phyloP scores from a whole-genome alignment of 2,113 vertebrate genomes.

The Phrynosoma platyrhinos region DNA sequence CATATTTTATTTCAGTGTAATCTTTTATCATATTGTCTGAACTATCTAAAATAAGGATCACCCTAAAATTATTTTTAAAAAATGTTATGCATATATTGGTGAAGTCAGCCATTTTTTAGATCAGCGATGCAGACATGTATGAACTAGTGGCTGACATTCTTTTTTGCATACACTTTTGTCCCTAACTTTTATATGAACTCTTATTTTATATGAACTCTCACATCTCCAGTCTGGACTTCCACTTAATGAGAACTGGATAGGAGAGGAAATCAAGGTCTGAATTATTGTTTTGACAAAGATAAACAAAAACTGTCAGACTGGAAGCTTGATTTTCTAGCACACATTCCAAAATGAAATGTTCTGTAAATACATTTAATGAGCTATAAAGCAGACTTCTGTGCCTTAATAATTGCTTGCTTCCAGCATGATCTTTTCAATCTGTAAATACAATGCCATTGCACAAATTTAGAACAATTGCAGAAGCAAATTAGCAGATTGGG shows the following conservation, averaged over 20 bases:
- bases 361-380: conserved; percentile 19
- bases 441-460: conserved; percentile 32
- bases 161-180: neutral
- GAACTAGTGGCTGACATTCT: no score
- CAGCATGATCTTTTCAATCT: conserved; percentile 12
- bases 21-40: conserved; percentile 42
- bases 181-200: neutral
- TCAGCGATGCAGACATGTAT: conserved; percentile 17
- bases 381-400: conserved; percentile 23
- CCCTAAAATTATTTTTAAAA: conserved; percentile 14
- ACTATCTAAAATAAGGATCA: conserved; percentile 2
- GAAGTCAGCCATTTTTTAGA: conserved; percentile 24
- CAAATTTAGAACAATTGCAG: conserved; percentile 39
- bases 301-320: conserved; percentile 22
- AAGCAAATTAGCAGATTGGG: conserved; percentile 33
- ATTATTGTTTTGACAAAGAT: neutral
- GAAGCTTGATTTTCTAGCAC: conserved; percentile 15
- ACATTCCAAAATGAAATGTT: conserved; percentile 7
- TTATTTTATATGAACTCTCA: neutral
- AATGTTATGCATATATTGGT: conserved; percentile 32
- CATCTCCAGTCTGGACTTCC: neutral
- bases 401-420: conserved; percentile 24
- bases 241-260: neutral
- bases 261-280: neutral
- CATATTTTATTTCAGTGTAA: conserved; percentile 40